Percentiles rank a stretch among this genome's conserved stretches.
These are phyloP conservation scores for Druon quercuslanigerum DNA, from an alignment of 1,140 invertebrate species.

Conservation along the genomic window DNA sequence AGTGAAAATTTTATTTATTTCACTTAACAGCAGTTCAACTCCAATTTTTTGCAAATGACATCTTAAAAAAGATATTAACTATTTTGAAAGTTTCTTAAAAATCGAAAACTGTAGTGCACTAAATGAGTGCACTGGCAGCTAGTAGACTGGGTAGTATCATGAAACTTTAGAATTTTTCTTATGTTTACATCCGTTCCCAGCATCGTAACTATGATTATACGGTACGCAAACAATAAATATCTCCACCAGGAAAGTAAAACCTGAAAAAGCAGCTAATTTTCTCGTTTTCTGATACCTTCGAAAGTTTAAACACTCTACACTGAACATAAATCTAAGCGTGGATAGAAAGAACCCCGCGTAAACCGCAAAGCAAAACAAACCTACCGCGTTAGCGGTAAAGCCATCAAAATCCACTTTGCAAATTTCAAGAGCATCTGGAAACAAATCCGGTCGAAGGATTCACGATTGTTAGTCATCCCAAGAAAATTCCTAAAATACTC, in stretches of 20 bases:
- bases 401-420: not conserved
- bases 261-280: slow-evolving; percentile 5
- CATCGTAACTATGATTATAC: not conserved
- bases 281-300: not conserved
- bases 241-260: not conserved
- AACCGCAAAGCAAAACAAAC: slow-evolving; percentile 8
- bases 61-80: no score
- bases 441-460: slow-evolving; percentile 9
- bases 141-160: no score
- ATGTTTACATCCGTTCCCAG: slow-evolving; percentile 20
- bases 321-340: not conserved
- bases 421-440: slow-evolving; percentile 5
- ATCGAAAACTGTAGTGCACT: no score
- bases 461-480: not conserved
- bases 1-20: no score
- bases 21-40: no score
- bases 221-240: slow-evolving; percentile 16
- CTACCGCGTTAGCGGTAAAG: not conserved
- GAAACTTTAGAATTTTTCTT: not conserved
- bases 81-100: no score
- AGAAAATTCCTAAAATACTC: not conserved
- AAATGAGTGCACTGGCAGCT: no score
- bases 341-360: slow-evolving; percentile 1
- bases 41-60: no score
- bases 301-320: no score